Conservation (phyloP, 2,888 invertebrate species). For the Hetaerina titia region DNA sequence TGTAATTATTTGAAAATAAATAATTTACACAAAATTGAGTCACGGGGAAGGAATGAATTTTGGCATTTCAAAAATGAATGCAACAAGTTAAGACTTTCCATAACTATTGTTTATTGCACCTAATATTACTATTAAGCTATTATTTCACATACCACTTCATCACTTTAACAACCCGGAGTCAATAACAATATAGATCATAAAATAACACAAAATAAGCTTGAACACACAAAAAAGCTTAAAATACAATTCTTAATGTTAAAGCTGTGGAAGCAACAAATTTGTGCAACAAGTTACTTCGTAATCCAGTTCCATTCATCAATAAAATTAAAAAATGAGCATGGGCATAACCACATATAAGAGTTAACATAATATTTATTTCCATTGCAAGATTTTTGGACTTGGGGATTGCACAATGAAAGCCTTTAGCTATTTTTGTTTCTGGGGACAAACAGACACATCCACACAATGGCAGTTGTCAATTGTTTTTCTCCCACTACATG, state of each 20-base stretch:
- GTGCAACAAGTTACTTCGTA: not conserved
- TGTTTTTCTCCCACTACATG: not conserved
- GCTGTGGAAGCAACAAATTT: not conserved
- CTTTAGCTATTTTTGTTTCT: not conserved
- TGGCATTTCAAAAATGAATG: not conserved
- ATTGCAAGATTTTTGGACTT: not conserved
- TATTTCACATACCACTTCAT: not conserved
- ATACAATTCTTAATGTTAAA: not conserved
- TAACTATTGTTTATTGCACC: not conserved
- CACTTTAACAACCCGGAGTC: not conserved
- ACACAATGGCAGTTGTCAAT: not conserved
- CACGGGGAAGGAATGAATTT: too few species aligned
- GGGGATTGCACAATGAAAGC: not conserved
- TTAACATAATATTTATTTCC: not conserved
- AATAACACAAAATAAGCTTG: not conserved
- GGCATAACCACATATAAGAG: too few species aligned
- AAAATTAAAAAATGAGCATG: too few species aligned
- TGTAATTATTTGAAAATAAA: too few species aligned
- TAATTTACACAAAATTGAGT: too few species aligned
- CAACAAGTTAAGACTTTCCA: not conserved
- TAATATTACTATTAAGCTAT: not conserved
- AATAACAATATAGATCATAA: not conserved
- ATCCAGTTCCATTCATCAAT: not conserved
- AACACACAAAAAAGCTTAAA: not conserved
- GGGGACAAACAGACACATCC: not conserved